Evolutionary conservation across 2,113 vertebrate genomes (phyloP), one percentile per base, ranked within the genome.

Genomic region (Poeciliopsis retropinna): DNA sequence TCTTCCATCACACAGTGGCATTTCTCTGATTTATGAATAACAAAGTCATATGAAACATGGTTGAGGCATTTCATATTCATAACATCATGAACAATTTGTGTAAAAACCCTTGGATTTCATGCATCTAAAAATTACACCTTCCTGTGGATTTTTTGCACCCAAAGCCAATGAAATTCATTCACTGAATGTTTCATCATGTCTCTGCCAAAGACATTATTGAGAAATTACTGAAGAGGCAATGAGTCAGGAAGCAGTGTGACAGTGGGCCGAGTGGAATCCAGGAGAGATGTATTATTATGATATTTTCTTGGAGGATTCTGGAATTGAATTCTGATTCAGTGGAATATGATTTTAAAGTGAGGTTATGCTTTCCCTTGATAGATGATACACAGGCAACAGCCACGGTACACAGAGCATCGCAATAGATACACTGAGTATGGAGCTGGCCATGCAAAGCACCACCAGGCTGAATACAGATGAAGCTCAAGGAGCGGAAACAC

Each of bases 321-420:
- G 85, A 92, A 92, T 92, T 91, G 83, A 92, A 92, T 92, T 90
- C 89, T 84, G 89, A 92, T 90, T 92, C 86, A 91, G 85, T 80
- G 74, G 87, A 91, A 91, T 91, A 81, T 88, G 85, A 88, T 90
- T 92, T 90, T 84, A 88, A 88, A 86, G 89, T 76, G 72, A 91
- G 88, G 87, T 87, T 88, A 84, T 83, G 77, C 82, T 81, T 69
- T 88, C 80, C 79, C 78, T 70, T 90, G 88, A 89, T 88, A 84
- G 79, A 89, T 91, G 88, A 90, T 82, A 88, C 87, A 89, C 87
- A 82, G 76, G 76, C 78, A 76, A 87, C 88, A 92, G 91, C 90
- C 86, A 89, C 78, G 82, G 88, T 92, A 89, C 82, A 85, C 89
- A 19, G 80, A 87, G 80, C 87, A 90, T 74, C 12, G 75, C 84